Evolutionary conservation across 2,113 vertebrate species (phyloP).

Genomic region (Pachycephala philippinensis): DNA sequence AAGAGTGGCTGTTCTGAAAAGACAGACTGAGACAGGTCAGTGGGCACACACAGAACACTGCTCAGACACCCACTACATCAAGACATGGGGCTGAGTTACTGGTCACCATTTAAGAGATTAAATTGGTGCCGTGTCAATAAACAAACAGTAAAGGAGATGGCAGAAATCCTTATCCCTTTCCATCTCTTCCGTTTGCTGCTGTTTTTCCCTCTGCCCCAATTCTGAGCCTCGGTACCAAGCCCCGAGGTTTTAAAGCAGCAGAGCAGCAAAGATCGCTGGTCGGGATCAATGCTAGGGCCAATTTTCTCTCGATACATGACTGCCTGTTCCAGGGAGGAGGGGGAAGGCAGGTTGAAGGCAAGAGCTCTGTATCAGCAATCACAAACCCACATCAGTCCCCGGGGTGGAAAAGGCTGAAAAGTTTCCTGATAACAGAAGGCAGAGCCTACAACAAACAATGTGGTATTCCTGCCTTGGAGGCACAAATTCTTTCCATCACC

Average conservation of each 20-base stretch:
- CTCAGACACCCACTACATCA: background rate
- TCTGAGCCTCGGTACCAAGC: background rate
- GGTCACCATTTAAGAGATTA: slow-evolving; percentile 3
- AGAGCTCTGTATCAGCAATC: background rate
- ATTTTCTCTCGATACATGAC: background rate
- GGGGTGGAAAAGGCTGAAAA: background rate
- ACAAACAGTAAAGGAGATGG: slow-evolving; percentile 12
- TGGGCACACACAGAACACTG: slow-evolving; percentile 13
- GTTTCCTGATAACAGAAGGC: slow-evolving; percentile 20
- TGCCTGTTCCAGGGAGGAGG: background rate
- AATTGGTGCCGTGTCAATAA: slow-evolving; percentile 12
- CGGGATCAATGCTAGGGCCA: background rate
- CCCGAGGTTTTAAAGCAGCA: background rate
- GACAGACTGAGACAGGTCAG: slow-evolving; percentile 10
- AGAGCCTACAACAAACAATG: slow-evolving; percentile 27
- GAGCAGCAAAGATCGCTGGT: background rate
- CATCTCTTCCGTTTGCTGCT: background rate
- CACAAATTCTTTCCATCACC: slow-evolving; percentile 24
- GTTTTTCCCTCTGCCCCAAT: background rate
- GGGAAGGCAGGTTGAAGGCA: background rate
- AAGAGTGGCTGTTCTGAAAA: slow-evolving; percentile 24
- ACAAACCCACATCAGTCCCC: background rate
- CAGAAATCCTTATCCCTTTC: background rate
- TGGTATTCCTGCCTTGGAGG: slow-evolving; percentile 52
- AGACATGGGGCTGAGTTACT: background rate